Evolutionary conservation across 2,797 vertebrate genomes (phyloP), one percentile per base, ranked within the genome.

Genomic region (Notamacropus eugenii): DNA sequence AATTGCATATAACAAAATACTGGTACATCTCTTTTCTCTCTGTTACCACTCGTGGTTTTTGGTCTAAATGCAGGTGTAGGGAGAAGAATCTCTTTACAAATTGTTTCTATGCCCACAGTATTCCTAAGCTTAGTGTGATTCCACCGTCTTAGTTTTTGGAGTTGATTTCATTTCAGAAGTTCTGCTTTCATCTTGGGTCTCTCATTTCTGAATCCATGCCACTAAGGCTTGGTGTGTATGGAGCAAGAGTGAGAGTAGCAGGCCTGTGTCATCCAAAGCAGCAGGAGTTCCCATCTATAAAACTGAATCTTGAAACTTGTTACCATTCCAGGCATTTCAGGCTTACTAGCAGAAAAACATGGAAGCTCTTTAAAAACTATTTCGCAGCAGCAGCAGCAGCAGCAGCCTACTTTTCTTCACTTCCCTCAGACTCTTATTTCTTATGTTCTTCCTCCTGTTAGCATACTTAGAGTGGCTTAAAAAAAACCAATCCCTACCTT

Each of bases 81-180:
- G 90, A 97, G 29, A 90, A 57, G 67, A 14, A 11, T 95, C 55
- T 90, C 52, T 74, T 97, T 98, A 90, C 1, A 97, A 95, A 98
- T 97, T 92, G n/a, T 95, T 93, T 96, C 34, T 58, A 24, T 96
- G 58, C 91, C 94, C n/a, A 91, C 95, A 29, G 24, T 62, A 56
- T 93, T 96, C 91, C 67, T 96, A 10, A 94, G 94, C 97, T 29
- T 96, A 96, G 90, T 96, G 96, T 96, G 46, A 94, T 58, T 96
- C 95, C 94, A 54, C 28, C 55, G 50, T 96, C 87, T 2, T 0
- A 92, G 50, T 59, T 90, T 93, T 62, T 34, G 50, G 46, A 82
- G 94, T 54, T 97, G 95, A 95, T 95, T 97, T 96, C 67, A 62
- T 96, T 91, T 54, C 57, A 96, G 92, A n/a, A 22, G 91, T 96